Conservation (phyloP, 2,113 vertebrate genomes). For the Zosterops borbonicus region DNA sequence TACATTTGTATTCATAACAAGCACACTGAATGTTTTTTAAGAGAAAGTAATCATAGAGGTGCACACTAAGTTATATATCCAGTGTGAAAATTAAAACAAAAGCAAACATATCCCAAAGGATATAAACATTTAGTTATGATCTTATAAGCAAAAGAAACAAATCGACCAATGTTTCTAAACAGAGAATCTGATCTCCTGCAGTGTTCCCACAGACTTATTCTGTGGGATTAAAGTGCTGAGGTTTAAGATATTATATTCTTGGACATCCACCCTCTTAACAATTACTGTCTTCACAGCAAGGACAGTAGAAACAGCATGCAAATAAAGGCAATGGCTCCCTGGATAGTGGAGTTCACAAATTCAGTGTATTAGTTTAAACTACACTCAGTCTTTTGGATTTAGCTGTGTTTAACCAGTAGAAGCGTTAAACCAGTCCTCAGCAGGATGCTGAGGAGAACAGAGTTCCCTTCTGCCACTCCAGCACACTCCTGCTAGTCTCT, state of each 20-base stretch:
- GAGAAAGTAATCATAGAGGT: not conserved
- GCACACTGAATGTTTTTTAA: not conserved
- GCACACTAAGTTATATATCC: not conserved
- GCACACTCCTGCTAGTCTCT: not conserved
- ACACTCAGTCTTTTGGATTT: not conserved
- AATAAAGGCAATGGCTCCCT: not conserved
- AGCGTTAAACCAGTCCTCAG: not conserved
- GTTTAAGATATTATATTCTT: not conserved
- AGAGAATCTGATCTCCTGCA: not conserved
- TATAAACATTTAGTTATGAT: not conserved
- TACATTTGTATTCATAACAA: constrained; percentile 7
- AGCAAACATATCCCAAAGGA: not conserved
- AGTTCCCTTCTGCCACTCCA: not conserved
- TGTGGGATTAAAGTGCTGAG: not conserved
- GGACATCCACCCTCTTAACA: not conserved
- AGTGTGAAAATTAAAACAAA: constrained; percentile 21
- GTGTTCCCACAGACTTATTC: not conserved
- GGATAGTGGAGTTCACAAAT: not conserved
- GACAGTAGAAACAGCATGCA: not conserved
- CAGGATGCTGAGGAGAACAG: not conserved
- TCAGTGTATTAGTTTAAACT: not conserved
- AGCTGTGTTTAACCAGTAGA: not conserved
- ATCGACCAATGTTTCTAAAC: not conserved
- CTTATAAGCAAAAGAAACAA: not conserved
- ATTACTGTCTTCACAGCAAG: not conserved